Percentiles rank a stretch among this genome's conserved stretches.
Evolutionary conservation across 2,113 vertebrate genomes (phyloP).

Genomic region (Gymnobelideus leadbeateri): DNA sequence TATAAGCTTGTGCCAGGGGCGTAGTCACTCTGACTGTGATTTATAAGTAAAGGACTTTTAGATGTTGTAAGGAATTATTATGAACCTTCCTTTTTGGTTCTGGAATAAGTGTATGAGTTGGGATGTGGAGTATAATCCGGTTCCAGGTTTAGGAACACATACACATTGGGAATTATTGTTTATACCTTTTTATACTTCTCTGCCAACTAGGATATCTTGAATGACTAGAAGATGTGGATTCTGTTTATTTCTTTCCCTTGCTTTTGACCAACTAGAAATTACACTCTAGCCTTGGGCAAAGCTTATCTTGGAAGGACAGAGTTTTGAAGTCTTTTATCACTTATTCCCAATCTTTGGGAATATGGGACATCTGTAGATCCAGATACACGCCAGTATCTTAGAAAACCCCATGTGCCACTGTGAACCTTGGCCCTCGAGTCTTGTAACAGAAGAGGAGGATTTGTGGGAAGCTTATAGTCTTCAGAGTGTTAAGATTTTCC

Average conservation of each 20-base stretch:
- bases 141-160: too few species aligned
- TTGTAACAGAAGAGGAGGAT: conserved; percentile 48
- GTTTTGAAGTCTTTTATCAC: background rate
- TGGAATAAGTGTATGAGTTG: accelerated
- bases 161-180: too few species aligned
- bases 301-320: background rate
- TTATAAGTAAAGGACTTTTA: background rate
- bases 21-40: background rate
- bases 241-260: background rate
- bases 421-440: conserved; percentile 14
- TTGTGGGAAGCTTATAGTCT: background rate
- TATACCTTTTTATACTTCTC: background rate
- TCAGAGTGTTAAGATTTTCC: conserved; percentile 47
- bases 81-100: background rate
- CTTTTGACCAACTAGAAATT: background rate
- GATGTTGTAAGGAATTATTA: accelerated
- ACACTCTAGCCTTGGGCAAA: background rate
- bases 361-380: background rate
- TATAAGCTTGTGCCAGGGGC: background rate
- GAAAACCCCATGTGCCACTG: conserved; percentile 41
- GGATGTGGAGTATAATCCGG: background rate
- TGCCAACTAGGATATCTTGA: background rate
- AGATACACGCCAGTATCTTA: background rate
- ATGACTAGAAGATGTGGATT: background rate
- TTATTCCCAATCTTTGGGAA: background rate